Evolutionary conservation across 2,113 vertebrate genomes (phyloP).

Genomic region (Cheirogaleus medius): DNA sequence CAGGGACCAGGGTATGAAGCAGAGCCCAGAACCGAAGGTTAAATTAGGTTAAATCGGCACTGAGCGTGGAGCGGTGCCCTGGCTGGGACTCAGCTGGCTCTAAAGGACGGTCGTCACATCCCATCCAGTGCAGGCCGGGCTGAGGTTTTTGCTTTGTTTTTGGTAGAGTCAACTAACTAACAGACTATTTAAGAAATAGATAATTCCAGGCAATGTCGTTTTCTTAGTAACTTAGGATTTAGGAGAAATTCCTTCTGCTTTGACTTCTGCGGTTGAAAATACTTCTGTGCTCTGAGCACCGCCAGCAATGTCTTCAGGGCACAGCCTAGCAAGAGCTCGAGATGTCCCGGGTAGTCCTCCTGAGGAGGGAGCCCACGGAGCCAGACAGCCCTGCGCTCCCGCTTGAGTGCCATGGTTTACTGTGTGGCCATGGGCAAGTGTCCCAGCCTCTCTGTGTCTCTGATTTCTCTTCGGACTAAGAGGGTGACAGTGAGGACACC

Average conservation of each 20-base stretch:
- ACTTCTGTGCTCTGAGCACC: accelerated
- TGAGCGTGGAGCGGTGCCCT: accelerated
- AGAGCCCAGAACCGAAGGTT: not conserved
- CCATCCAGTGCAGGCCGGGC: not conserved
- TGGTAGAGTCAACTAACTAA: not conserved
- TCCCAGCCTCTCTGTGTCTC: not conserved
- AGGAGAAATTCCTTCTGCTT: not conserved
- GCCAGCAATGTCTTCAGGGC: not conserved
- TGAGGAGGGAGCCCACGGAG: accelerated
- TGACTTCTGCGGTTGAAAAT: accelerated
- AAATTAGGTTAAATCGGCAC: not conserved
- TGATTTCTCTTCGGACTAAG: not conserved
- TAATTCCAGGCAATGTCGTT: accelerated
- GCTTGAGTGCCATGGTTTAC: accelerated
- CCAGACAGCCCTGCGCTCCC: not conserved
- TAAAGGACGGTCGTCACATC: accelerated
- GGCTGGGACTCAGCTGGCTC: not conserved
- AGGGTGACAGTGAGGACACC: not conserved
- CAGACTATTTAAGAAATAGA: accelerated
- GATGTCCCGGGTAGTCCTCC: accelerated
- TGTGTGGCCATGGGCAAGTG: not conserved
- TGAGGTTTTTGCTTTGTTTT: not conserved
- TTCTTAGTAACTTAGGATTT: not conserved
- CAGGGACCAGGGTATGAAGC: not conserved
- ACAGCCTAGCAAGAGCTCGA: not conserved